Base-by-base conservation (phyloP, 1,140 invertebrate species). In the Diorhabda sublineata region DNA sequence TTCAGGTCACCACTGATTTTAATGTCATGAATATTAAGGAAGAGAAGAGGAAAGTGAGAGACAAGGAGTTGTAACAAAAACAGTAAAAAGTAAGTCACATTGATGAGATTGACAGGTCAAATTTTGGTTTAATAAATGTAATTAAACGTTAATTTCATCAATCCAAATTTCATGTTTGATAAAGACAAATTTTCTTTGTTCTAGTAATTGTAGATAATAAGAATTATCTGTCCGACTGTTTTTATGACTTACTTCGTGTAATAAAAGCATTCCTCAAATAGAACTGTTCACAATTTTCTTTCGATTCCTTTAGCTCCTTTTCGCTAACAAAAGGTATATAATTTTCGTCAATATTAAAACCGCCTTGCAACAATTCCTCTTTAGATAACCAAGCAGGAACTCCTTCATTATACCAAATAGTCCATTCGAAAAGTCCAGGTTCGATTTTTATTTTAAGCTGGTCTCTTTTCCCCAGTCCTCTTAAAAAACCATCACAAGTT, bases 401-500 rank as follows among this genome's bases (percentile, higher is more conserved):
- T 0, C 87, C 87, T 64, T 90, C 88, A 3, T 88, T 85, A 81
- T 97, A 94, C 95, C 95, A 97, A n/a, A 88, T 88, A 67, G 95
- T 84, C 91, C 92, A 97, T 80, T 98, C 96, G 81, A 97, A 97
- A 11, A 98, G 79, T 2, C 91, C 93, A 0, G 94, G 94, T 77
- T 98, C 96, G 42, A 81, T 62, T 62, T 71, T 74, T 8, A 81
- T 81, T 56, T 74, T 73, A n/a, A 80, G 45, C 2, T 75, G 67
- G 42, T 80, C 69, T 42, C 69, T 70, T 58, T 72, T 75, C n/a
- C 74, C 71, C 42, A 77, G 70, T 86, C 88, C 89, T 80, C 83
- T 81, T 42, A 91, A 80, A 58, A 94, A 83, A 74, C 86, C 86
- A 52, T 89, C 86, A 69, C 91, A 92, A 1, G 96, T 98, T 82